Evolutionary conservation across 2,797 vertebrate species (phyloP).

Genomic region (Danio tinwini): DNA sequence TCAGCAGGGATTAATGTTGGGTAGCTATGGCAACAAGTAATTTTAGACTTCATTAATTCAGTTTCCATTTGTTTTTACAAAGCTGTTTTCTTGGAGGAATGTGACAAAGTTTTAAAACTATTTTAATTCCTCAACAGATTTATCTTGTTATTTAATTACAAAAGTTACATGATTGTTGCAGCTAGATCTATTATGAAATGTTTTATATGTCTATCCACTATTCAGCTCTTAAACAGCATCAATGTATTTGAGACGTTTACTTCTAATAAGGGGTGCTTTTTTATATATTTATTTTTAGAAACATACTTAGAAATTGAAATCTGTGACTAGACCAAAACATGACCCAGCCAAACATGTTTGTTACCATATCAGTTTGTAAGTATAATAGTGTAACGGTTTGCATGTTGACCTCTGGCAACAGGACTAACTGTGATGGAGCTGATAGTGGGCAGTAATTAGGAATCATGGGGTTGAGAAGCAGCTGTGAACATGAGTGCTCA

Average conservation of each 20-base stretch:
- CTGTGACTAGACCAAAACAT: not conserved
- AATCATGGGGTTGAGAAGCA: slow-evolving; percentile 63
- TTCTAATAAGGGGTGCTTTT: too few relatives aligned
- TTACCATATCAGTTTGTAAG: not conserved
- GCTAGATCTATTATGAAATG: not conserved
- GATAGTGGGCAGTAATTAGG: slow-evolving; percentile 69
- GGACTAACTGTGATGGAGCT: slow-evolving; percentile 50
- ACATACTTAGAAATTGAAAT: not conserved
- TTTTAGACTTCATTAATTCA: slow-evolving; percentile 70
- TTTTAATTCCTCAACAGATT: not conserved
- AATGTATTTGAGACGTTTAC: not conserved
- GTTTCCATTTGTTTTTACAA: slow-evolving; percentile 58
- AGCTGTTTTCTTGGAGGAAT: slow-evolving; percentile 63
- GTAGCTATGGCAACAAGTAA: slow-evolving; percentile 77
- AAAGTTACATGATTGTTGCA: not conserved
- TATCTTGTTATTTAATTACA: not conserved
- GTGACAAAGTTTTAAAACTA: not conserved
- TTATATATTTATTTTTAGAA: not conserved
- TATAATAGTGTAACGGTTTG: slow-evolving; percentile 11
- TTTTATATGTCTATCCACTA: not conserved
- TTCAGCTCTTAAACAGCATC: not conserved
- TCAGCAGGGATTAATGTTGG: slow-evolving; percentile 66
- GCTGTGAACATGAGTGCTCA: slow-evolving; percentile 64
- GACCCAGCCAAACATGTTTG: not conserved
- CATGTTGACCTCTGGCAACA: slow-evolving; percentile 48